Evolutionary conservation across 2,113 vertebrate genomes (phyloP), one percentile per base, ranked within the genome.

Genomic region (Ictidomys tridecemlineatus): DNA sequence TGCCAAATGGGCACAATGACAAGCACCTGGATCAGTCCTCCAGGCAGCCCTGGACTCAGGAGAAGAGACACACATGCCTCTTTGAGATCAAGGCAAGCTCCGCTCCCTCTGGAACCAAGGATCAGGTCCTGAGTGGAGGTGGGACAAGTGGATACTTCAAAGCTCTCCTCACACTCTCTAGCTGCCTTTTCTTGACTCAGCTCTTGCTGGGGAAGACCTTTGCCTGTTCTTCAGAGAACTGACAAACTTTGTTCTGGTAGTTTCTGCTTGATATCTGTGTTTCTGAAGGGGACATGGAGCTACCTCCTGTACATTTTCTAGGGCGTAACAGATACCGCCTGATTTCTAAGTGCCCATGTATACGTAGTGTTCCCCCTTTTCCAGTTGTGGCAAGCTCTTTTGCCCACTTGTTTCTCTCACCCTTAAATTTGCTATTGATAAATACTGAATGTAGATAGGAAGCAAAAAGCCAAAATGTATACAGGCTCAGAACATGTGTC

Each of bases 1-100:
- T 13, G 20, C 63, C 32, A 20, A 53, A 39, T 16, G 48, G 26
- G 37, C 39, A 42, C 45, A 7, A 8, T 53, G 61, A 10, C 24
- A 12, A 72, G 67, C 63, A 22, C 30, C 72, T 0, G 1, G 16
- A 42, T 24, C 42, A 14, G 70, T 0, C 2, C 51, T 74, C 42
- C 0, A 1, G 83, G 45, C 39, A 51, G 51, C 18, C 28, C 48
- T 37, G 32, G 92, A 12, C 32, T 14, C 32, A 12, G 3, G 0
- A 37, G 48, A 51, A 63, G 7, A 7, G 5, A 65, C 24, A 53
- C 0, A 4, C 0, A 6, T 13, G 0, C 2, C 26, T 37, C 77
- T 87, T 12, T 72, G 70, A 0, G 2, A 53, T 39, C 24, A 17
- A n/a, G 7, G 18, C n/a, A 18, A 10, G 48, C 16, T 20, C 39